Evolutionary conservation across 2,888 invertebrate genomes (phyloP).

Genomic region (Tuberolachnus salignus): DNA sequence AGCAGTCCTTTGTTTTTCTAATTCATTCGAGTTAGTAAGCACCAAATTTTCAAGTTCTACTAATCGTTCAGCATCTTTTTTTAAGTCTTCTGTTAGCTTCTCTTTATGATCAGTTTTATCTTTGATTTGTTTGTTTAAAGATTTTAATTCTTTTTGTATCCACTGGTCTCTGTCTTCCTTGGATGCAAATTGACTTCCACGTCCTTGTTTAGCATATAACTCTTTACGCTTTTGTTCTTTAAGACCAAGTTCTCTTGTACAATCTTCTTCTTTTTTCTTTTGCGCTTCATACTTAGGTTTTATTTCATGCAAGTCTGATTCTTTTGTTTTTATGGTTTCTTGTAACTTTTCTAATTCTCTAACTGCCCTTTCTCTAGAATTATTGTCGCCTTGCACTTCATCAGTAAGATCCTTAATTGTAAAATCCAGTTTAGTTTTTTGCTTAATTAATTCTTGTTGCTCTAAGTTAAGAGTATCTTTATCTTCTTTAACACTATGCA

Average conservation of each 20-base stretch:
- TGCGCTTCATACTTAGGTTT: constrained; percentile 93
- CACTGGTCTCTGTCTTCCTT: constrained; percentile 94
- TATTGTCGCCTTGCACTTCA: constrained; percentile 94
- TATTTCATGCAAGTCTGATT: constrained; percentile 85
- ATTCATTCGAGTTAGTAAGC: constrained; percentile 65
- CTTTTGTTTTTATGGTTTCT: constrained; percentile 86
- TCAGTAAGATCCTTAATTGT: constrained; percentile 93
- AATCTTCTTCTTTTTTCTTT: constrained; percentile 91
- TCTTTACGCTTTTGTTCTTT: constrained; percentile 97
- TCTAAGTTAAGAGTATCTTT: constrained; percentile 87
- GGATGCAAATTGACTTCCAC: constrained; percentile 94
- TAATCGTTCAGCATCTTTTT: constrained; percentile 82
- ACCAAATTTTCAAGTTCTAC: constrained; percentile 67
- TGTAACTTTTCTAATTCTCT: constrained; percentile 85
- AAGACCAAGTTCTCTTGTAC: constrained; percentile 83
- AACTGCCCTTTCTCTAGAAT: constrained; percentile 83
- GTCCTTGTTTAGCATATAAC: constrained; percentile 95
- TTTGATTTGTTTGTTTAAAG: constrained; percentile 89
- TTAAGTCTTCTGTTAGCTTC: constrained; percentile 85
- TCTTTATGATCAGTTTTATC: constrained; percentile 93
- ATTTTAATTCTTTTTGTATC: constrained; percentile 93
- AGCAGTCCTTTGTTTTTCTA: constrained; percentile 86
- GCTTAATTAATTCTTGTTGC: constrained; percentile 88
- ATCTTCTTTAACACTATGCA: constrained; percentile 86
- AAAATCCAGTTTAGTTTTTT: constrained; percentile 93